Conservation (phyloP, 2,113 vertebrate species). For the Rissa tridactyla region DNA sequence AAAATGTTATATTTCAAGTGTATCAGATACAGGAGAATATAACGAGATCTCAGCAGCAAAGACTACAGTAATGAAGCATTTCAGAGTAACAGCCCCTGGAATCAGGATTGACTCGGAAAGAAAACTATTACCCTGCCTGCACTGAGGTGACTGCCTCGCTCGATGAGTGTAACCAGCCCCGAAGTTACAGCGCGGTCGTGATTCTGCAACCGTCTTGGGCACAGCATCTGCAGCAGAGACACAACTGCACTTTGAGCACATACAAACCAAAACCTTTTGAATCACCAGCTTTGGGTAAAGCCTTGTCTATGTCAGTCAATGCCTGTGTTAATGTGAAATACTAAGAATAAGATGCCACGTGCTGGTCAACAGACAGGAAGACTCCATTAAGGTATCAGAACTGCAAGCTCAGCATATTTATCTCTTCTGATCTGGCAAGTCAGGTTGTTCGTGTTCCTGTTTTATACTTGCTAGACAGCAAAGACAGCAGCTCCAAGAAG, state of each 20-base stretch:
- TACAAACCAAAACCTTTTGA: not conserved
- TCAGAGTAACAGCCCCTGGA: not conserved
- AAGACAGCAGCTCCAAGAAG: not conserved
- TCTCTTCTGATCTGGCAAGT: not conserved
- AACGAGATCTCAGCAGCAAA: not conserved
- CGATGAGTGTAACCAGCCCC: accelerated
- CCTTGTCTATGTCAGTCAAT: not conserved
- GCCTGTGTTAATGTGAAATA: not conserved
- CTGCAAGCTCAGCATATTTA: not conserved
- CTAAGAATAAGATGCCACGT: not conserved
- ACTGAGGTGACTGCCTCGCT: no score
- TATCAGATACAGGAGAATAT: not conserved
- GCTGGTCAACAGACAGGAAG: not conserved
- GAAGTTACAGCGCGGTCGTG: not conserved
- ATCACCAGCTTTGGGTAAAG: not conserved
- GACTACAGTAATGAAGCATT: not conserved
- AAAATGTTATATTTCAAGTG: not conserved
- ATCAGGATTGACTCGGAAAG: not conserved
- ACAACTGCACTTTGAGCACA: not conserved
- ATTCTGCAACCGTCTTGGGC: not conserved
- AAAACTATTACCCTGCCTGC: not conserved
- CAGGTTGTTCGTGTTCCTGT: not conserved
- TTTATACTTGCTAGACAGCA: not conserved
- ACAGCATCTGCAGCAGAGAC: not conserved
- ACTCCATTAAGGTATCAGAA: not conserved